Conservation (phyloP, 2,888 invertebrate genomes). For the Drosophila paranaensis region DNA sequence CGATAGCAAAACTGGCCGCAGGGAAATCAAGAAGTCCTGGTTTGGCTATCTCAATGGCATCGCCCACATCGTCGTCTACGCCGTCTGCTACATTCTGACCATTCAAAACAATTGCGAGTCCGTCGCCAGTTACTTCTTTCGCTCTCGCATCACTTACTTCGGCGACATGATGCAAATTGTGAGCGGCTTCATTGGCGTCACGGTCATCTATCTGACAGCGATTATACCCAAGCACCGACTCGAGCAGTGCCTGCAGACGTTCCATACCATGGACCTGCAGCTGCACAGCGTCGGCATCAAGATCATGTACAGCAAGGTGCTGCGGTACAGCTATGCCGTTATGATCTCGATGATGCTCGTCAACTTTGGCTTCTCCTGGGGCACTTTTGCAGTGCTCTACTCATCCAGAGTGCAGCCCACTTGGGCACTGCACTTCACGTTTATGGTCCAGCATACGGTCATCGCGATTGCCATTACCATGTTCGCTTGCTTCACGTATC, state of each 20-base stretch:
- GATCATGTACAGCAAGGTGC: slow-evolving; percentile 82
- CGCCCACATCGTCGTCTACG: slow-evolving; percentile 70
- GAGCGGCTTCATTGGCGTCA: slow-evolving; percentile 82
- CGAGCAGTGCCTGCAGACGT: slow-evolving; percentile 72
- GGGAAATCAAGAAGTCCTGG: slow-evolving; percentile 70
- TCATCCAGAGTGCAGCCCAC: slow-evolving; percentile 72
- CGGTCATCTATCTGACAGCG: slow-evolving; percentile 80
- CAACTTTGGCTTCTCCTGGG: slow-evolving; percentile 71
- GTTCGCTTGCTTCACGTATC: slow-evolving; percentile 75
- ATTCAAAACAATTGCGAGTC: slow-evolving; percentile 82
- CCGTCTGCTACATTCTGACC: slow-evolving; percentile 76
- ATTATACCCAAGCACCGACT: slow-evolving; percentile 79
- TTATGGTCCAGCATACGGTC: slow-evolving; percentile 82
- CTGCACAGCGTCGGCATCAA: slow-evolving; percentile 80
- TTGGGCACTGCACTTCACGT: slow-evolving; percentile 77
- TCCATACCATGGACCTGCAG: slow-evolving; percentile 77
- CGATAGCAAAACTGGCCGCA: slow-evolving; percentile 48
- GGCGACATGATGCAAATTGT: slow-evolving; percentile 83
- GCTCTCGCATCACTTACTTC: slow-evolving; percentile 80
- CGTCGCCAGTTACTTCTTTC: slow-evolving; percentile 83
- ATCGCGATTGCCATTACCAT: slow-evolving; percentile 75
- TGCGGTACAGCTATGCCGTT: slow-evolving; percentile 76
- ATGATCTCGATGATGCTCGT: slow-evolving; percentile 70
- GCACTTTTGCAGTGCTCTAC: slow-evolving; percentile 78
- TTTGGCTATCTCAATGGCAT: slow-evolving; percentile 81